Evolutionary conservation across 2,113 vertebrate species (phyloP).

Genomic region (Formicarius rufipectus): DNA sequence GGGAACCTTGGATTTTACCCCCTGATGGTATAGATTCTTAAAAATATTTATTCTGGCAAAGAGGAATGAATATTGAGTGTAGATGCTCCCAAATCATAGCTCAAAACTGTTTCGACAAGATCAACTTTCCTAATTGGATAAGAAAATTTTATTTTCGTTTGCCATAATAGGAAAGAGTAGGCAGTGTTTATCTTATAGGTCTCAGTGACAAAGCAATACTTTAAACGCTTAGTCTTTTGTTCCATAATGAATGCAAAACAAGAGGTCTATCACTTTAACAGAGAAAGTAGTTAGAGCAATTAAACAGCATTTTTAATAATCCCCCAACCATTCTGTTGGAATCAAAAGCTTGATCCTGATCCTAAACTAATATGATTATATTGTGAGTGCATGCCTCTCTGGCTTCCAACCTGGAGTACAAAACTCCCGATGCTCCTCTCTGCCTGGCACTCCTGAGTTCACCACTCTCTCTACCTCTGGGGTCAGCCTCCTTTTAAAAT

Average conservation of each 20-base stretch:
- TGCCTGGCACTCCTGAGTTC: background rate
- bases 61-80: background rate
- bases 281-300: background rate
- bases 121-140: background rate
- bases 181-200: background rate
- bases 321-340: background rate
- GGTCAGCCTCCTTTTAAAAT: background rate
- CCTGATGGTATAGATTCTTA: background rate
- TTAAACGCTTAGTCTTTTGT: conserved; percentile 17
- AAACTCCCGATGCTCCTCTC: background rate
- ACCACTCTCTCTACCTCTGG: background rate
- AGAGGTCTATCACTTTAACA: background rate
- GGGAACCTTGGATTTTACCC: background rate
- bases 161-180: background rate
- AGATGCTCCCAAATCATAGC: background rate
- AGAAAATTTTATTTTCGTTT: conserved; percentile 18
- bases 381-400: background rate
- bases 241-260: conserved; percentile 30
- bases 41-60: background rate
- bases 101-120: background rate
- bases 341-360: conserved; percentile 7
- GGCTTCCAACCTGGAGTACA: background rate
- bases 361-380: background rate
- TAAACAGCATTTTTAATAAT: conserved; percentile 47
- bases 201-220: background rate